Base-by-base conservation (phyloP, 2,113 vertebrate species). In the Heptranchias perlo region DNA sequence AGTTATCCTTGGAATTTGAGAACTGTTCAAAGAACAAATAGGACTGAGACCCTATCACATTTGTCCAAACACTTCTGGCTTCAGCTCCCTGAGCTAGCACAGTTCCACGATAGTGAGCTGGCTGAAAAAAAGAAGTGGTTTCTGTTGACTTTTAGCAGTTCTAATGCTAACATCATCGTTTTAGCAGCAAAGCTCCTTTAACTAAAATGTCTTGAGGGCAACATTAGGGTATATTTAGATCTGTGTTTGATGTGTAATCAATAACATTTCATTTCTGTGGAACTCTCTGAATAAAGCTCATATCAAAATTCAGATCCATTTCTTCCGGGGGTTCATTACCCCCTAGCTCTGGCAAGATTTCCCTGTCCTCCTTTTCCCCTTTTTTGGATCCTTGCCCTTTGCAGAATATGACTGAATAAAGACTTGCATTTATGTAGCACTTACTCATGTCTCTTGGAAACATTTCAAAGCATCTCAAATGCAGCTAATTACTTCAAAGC, bases 241-340 rank as follows among this genome's bases (percentile, higher is more conserved):
- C 58, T 93, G 35, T 39, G 61, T 35, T 93, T 39, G 39, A 39
- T 62, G n/a, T 62, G 16, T 93, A 93, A 93, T 93, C 89, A 93
- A 62, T 93, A 93, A 39, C 35, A 39, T 93, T 93, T 93, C n/a
- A 93, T 93, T 93, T 93, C 89, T 39, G 58, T 62, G 54, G 35
- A 23, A 93, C 58, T n/a, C 13, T 61, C 35, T 93, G 35, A 62
- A 93, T 93, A 93, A 93, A 62, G 35, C 44, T 93, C 89, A 93
- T 58, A 64, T 62, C 89, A 62, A 93, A 93, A 35, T 93, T 61
- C 62, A 39, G 61, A 93, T n/a, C 89, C 35, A 62, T 18, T 39
- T 62, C 35, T 61, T 92, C 11, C 58, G n/a, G 87, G n/a, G 54
- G 52, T 61, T 92, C 35, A 92, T 92, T 61, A 61, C n/a, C 31